Conservation (phyloP, 2,113 vertebrate species). For the Platysternon megacephalum region DNA sequence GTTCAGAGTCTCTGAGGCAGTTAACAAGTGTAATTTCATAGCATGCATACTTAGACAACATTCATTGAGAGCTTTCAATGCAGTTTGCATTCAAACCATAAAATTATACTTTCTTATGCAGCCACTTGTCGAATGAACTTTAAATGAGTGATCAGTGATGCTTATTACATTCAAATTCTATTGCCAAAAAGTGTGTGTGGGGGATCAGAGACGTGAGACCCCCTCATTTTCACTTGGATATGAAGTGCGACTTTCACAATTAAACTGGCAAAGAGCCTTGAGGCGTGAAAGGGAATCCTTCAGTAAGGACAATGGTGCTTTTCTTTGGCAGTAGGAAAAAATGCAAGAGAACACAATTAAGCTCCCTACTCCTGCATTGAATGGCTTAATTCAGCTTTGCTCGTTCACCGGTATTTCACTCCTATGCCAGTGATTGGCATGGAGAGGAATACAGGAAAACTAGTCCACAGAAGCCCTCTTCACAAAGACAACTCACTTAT, state of each 20-base stretch:
- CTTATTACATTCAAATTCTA: constrained; percentile 62
- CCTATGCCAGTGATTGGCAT: constrained; percentile 69
- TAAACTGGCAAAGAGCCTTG: constrained; percentile 78
- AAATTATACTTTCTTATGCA: neutral
- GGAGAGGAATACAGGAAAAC: constrained; percentile 69
- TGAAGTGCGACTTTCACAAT: constrained; percentile 76
- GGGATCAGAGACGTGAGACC: constrained; percentile 61
- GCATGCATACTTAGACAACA: constrained; percentile 22
- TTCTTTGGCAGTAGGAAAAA: constrained; percentile 79
- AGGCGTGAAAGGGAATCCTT: constrained; percentile 81
- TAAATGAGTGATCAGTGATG: constrained; percentile 30
- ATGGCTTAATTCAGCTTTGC: constrained; percentile 79
- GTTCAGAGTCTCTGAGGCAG: constrained; percentile 26
- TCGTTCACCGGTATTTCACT: constrained; percentile 62
- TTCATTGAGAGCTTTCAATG: constrained; percentile 1
- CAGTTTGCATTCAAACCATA: constrained; percentile 43
- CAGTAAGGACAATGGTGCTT: constrained; percentile 76
- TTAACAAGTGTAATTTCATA: constrained; percentile 60
- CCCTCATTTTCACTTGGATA: constrained; percentile 63
- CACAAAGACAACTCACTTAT: constrained; percentile 71
- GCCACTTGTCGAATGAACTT: constrained; percentile 57
- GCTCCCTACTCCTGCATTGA: constrained; percentile 73
- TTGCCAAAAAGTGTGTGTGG: constrained; percentile 28
- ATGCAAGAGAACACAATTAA: constrained; percentile 76
- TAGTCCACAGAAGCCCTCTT: constrained; percentile 49